Evolutionary conservation across 1,140 invertebrate genomes (phyloP).

Genomic region (Varroa destructor): DNA sequence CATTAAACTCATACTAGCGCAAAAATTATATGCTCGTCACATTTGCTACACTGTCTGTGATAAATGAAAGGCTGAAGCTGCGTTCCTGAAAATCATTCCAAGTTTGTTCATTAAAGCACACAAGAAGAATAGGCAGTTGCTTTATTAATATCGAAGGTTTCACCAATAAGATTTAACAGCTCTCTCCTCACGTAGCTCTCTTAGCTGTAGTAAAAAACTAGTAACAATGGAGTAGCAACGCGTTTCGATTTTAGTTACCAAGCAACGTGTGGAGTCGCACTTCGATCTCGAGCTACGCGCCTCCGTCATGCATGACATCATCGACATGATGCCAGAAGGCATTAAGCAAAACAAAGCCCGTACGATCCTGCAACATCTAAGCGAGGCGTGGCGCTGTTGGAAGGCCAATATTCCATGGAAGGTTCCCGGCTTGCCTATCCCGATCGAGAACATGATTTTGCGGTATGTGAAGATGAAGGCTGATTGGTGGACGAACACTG

Average conservation of each 20-base stretch:
- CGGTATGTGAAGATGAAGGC: conserved; percentile 99
- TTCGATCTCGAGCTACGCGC: conserved; percentile 95
- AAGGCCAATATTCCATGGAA: conserved; percentile 99
- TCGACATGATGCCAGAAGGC: conserved; percentile 99
- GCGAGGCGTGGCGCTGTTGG: conserved; percentile 99
- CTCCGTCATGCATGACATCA: conserved; percentile 98
- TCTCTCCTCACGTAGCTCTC: too few relatives aligned
- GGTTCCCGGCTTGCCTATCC: conserved; percentile 89
- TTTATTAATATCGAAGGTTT: too few relatives aligned
- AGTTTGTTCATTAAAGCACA: too few relatives aligned
- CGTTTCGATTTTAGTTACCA: conserved; percentile 56
- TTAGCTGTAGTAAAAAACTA: too few relatives aligned
- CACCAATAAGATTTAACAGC: too few relatives aligned
- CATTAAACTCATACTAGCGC: too few relatives aligned
- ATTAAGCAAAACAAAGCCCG: conserved; percentile 99
- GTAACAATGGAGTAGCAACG: too few relatives aligned
- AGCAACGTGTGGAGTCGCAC: conserved; percentile 96
- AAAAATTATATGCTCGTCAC: too few relatives aligned
- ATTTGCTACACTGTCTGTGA: too few relatives aligned
- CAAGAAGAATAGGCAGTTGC: too few relatives aligned
- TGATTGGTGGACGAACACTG: conserved; percentile 99
- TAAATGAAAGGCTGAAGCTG: too few relatives aligned
- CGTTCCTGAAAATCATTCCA: too few relatives aligned
- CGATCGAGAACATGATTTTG: conserved; percentile 99
- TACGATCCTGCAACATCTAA: conserved; percentile 95